These are phyloP conservation scores for Liolophura sinensis DNA, from an alignment of 1,140 invertebrate genomes.

Conservation along the genomic window DNA sequence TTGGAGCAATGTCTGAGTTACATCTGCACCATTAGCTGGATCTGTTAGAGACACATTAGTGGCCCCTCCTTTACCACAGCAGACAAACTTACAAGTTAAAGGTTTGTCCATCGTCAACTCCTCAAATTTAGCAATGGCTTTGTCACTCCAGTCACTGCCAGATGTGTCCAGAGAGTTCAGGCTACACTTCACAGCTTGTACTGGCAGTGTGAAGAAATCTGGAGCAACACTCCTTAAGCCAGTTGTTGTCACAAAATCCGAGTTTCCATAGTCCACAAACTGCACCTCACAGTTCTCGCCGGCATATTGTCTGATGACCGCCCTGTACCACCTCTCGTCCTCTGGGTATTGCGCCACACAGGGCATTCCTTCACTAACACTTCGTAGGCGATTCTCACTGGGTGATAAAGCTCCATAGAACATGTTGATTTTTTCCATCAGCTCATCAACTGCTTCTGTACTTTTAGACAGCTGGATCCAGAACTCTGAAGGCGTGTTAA, in stretches of 20 bases:
- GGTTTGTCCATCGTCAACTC: constrained; percentile 34
- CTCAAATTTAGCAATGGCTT: constrained; percentile 34
- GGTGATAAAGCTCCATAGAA: constrained; percentile 23
- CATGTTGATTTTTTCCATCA: constrained; percentile 55
- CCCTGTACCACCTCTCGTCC: constrained; percentile 79
- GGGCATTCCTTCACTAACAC: constrained; percentile 19
- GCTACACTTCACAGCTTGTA: constrained; percentile 40
- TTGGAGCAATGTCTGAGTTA: constrained; percentile 23
- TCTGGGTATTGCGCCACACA: constrained; percentile 71
- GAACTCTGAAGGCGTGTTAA: constrained; percentile 46
- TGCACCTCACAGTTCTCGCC: constrained; percentile 71
- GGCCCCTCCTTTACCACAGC: constrained; percentile 6
- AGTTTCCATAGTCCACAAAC: constrained; percentile 66
- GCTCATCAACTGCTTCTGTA: constrained; percentile 45
- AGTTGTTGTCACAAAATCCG: constrained; percentile 27
- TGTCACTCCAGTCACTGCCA: constrained; percentile 26
- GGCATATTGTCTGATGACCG: constrained; percentile 70
- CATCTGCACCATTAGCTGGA: constrained; percentile 24
- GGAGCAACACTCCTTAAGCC: constrained; percentile 30
- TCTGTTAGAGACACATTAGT: constrained; percentile 27
- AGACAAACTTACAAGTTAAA: constrained; percentile 20
- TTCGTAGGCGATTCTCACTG: constrained; percentile 13
- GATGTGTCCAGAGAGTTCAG: constrained; percentile 17
- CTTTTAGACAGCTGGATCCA: constrained; percentile 57
- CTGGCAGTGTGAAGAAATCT: constrained; percentile 58